Evolutionary conservation across 2,113 vertebrate genomes (phyloP).

Genomic region (Carassius auratus): DNA sequence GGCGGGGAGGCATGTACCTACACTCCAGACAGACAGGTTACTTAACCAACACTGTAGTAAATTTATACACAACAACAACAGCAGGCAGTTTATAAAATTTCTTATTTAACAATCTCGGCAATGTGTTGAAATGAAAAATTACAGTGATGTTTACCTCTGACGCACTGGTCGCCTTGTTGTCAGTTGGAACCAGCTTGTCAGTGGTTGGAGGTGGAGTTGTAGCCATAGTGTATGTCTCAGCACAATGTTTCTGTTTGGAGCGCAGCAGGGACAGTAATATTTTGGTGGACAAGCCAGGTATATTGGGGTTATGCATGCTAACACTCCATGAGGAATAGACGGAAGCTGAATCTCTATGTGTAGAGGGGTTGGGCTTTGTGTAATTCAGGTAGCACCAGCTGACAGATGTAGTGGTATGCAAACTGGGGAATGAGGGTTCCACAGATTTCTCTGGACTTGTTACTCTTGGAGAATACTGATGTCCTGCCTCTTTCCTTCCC

Average conservation of each 20-base stretch:
- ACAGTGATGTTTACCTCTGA: conserved; percentile 85
- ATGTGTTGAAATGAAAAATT: conserved; percentile 15
- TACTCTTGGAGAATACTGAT: conserved; percentile 31
- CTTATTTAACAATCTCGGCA: not conserved
- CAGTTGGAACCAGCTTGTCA: conserved; percentile 78
- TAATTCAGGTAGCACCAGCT: conserved; percentile 99
- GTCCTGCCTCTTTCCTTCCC: conserved; percentile 46
- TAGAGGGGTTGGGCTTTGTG: conserved; percentile 91
- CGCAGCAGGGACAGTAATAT: conserved; percentile 90
- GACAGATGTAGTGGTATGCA: conserved; percentile 94
- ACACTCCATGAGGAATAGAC: conserved; percentile 96
- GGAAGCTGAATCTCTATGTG: conserved; percentile 86
- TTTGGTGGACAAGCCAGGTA: conserved; percentile 94
- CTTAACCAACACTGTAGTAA: conserved; percentile 19
- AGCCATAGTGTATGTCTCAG: conserved; percentile 93
- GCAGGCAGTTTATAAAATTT: not conserved
- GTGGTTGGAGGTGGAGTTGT: conserved; percentile 76
- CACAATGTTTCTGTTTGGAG: conserved; percentile 94
- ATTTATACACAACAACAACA: not conserved
- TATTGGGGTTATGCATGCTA: conserved; percentile 96
- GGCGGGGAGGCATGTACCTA: conserved; percentile 72
- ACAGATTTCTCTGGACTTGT: conserved; percentile 75
- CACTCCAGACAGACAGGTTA: conserved; percentile 66
- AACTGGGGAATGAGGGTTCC: conserved; percentile 85
- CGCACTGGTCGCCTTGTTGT: conserved; percentile 82